Conservation (phyloP, 2,888 invertebrate genomes). For the Glomeris marginata region DNA sequence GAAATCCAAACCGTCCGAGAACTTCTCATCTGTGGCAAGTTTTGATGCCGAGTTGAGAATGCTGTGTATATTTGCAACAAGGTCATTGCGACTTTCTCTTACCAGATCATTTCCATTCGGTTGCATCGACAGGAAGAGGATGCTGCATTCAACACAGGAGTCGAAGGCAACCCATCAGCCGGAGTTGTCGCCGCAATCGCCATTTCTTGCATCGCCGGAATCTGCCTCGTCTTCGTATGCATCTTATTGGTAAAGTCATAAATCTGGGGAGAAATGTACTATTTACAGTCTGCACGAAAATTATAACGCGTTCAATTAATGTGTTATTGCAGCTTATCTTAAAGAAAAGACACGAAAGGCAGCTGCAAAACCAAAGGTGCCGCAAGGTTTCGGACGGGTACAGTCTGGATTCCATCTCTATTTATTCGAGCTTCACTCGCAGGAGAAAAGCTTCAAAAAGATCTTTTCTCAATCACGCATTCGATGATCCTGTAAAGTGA, state of each 20-base stretch:
- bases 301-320: background rate
- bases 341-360: conserved; percentile 61
- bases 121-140: conserved; percentile 4
- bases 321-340: conserved; percentile 48
- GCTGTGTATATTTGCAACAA: background rate
- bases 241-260: conserved; percentile 50
- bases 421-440: conserved; percentile 53
- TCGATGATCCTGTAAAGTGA: conserved; percentile 52
- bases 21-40: background rate
- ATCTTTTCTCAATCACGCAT: conserved; percentile 79
- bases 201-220: conserved; percentile 62
- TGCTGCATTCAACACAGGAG: conserved; percentile 20
- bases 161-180: conserved; percentile 25
- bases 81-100: background rate
- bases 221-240: conserved; percentile 59
- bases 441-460: conserved; percentile 58
- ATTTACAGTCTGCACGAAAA: background rate
- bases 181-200: conserved; percentile 66
- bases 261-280: background rate
- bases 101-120: conserved; percentile 7
- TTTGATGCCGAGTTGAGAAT: conserved; percentile 15
- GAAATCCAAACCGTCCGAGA: conserved; percentile 2
- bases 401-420: conserved; percentile 76
- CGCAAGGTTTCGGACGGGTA: conserved; percentile 81
- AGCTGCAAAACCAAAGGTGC: conserved; percentile 70